Evolutionary conservation across 53 echinoderm and acorn worm genomes (phyloP), one percentile per base, ranked within the genome.

Genomic region (Stichopus horrens): DNA sequence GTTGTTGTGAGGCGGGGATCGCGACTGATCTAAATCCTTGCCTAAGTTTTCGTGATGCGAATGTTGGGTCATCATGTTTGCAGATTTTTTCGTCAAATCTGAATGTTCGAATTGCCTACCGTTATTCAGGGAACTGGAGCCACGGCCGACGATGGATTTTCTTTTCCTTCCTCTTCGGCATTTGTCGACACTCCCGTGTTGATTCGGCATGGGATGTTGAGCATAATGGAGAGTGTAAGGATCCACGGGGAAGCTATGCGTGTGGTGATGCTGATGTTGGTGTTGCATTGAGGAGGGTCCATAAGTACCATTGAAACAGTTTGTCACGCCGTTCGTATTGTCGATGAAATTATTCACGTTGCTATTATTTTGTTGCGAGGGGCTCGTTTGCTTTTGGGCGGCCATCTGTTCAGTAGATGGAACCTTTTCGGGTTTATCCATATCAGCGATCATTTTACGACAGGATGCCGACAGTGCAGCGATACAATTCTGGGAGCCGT

Each of bases 391-490:
- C 13, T 10, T 51, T 6, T 23, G 83, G 6, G 83, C 57, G n/a
- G 83, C 16, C 16, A 19, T 1, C 52, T 73, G 74, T 7, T 74
- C 87, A 4, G 77, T 77, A 0, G 75, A 7, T 9, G 21, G 10
- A 18, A 8, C 37, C 53, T 58, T 87, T 9, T 74, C 79, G 4
- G 99, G 89, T 73, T 91, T 99, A 86, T 99, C 99, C 99, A 99
- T 93, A 80, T 96, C 99, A 7, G 99, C 99, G 16, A 99, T 99
- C 94, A 99, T 99, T 83, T 99, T 99, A 5, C 99, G 94, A 86
- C 99, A 99, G 7, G 99, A 96, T 21, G 96, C 99, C 9, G 99
- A 99, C 75, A 99, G 88, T 52, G 99, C 99, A 79, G 99, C 99
- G 54, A 99, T 99, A 86, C 99, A 99, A 86, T 99, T 99, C 89